A percentile compares a stretch with the other conserved stretches of the same genome.
Evolutionary conservation across 2,888 invertebrate species (phyloP).

Genomic region (Deilephila elpenor): DNA sequence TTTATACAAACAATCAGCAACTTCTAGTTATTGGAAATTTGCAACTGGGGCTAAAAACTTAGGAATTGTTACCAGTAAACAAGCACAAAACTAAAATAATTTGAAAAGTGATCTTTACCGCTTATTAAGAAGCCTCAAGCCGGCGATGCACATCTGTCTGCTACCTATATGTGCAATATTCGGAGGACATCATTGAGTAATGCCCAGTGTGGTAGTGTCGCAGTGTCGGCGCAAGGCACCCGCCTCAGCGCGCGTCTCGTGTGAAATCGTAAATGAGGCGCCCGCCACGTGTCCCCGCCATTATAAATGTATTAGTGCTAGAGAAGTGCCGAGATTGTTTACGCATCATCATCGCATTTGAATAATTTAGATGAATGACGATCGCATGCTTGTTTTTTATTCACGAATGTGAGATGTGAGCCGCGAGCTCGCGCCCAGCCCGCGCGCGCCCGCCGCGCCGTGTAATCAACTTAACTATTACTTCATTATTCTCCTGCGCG

Average conservation of each 20-base stretch:
- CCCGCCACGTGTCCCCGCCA: conserved; percentile 45
- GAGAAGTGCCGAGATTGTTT: conserved; percentile 51
- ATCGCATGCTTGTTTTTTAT: conserved; percentile 30
- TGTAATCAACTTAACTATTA: neutral
- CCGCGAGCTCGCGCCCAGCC: conserved; percentile 25
- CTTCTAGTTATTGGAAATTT: too few relatives aligned
- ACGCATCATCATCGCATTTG: conserved; percentile 62
- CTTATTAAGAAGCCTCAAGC: too few relatives aligned
- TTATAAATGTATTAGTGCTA: conserved; percentile 58
- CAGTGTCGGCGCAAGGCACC: neutral
- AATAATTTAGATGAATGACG: conserved; percentile 62
- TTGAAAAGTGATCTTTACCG: too few relatives aligned
- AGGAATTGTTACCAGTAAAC: too few relatives aligned
- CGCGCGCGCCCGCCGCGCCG: neutral
- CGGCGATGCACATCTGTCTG: too few relatives aligned
- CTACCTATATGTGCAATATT: too few relatives aligned
- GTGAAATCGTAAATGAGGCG: conserved; percentile 41
- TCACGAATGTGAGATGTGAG: conserved; percentile 16
- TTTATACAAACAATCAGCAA: too few relatives aligned
- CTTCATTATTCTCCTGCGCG: neutral
- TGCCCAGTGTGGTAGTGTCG: neutral
- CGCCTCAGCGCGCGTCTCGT: conserved; percentile 34
- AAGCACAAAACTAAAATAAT: too few relatives aligned
- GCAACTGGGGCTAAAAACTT: too few relatives aligned
- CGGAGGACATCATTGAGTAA: neutral